A percentile compares a stretch with the other conserved stretches of the same genome.
Evolutionary conservation across 2,888 invertebrate genomes (phyloP).

Genomic region (Cataglyphis livida): DNA sequence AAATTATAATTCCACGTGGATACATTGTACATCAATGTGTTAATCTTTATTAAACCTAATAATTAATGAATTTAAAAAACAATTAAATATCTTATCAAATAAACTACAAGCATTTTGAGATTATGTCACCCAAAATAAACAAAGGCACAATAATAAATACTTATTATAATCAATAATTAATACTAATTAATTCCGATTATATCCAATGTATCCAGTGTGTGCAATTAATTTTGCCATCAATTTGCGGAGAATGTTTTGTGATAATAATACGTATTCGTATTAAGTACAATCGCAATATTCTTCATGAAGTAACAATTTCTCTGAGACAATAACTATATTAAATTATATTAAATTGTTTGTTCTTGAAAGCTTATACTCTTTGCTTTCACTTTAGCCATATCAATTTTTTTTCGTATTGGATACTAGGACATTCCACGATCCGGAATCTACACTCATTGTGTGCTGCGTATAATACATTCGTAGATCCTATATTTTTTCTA

Average conservation of each 20-base stretch:
- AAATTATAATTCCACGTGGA: constrained; percentile 41
- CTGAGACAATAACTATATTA: constrained; percentile 23
- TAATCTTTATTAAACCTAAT: neutral
- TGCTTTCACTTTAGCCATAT: neutral
- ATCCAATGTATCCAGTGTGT: constrained; percentile 24
- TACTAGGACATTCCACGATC: constrained; percentile 71
- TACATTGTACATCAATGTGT: constrained; percentile 36
- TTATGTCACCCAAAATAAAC: neutral
- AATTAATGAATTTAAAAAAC: constrained; percentile 13
- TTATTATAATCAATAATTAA: neutral
- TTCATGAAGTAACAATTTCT: neutral
- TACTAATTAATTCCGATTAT: neutral
- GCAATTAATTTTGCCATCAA: constrained; percentile 15
- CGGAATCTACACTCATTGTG: constrained; percentile 65
- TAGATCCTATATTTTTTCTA: constrained; percentile 73
- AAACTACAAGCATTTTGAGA: constrained; percentile 4
- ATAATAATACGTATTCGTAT: constrained; percentile 8
- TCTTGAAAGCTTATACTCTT: constrained; percentile 16
- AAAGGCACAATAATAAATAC: constrained; percentile 14
- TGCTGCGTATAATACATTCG: constrained; percentile 77
- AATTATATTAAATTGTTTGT: constrained; percentile 1
- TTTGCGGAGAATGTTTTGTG: constrained; percentile 5
- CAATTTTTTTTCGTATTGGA: neutral
- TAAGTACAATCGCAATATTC: constrained; percentile 27
- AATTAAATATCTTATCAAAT: constrained; percentile 16